These are phyloP conservation scores for Sebastes iracundus DNA, from an alignment of 2,797 vertebrate species.

Conservation along the genomic window DNA sequence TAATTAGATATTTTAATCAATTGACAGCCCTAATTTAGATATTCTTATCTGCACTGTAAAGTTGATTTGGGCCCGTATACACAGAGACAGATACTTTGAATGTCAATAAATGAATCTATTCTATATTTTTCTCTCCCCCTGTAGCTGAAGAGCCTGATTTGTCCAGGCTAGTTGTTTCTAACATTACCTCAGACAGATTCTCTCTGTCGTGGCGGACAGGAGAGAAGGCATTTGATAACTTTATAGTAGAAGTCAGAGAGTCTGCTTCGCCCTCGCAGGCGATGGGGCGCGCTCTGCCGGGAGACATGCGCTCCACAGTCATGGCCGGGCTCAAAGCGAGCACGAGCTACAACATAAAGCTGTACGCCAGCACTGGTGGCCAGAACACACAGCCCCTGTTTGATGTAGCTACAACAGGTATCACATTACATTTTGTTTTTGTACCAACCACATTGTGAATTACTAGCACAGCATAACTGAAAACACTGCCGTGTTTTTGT, in stretches of 20 bases:
- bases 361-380: conserved; percentile 83
- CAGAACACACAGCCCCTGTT: conserved; percentile 81
- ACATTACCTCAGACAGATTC: conserved; percentile 88
- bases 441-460: conserved; percentile 2
- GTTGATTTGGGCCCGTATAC: neutral
- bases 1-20: no score
- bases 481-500: conserved; percentile 62
- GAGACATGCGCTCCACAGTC: conserved; percentile 72
- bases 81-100: conserved; percentile 15
- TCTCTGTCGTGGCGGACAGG: conserved; percentile 85
- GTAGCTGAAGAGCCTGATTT: conserved; percentile 88
- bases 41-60: conserved; percentile 2
- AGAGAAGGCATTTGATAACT: conserved; percentile 87
- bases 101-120: conserved; percentile 53
- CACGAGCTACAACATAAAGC: conserved; percentile 86
- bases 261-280: conserved; percentile 86
- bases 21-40: neutral
- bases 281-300: conserved; percentile 80
- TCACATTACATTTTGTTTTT: conserved; percentile 20
- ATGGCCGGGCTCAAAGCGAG: conserved; percentile 85
- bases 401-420: conserved; percentile 88
- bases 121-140: conserved; percentile 60
- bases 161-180: conserved; percentile 88
- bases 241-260: conserved; percentile 90
- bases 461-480: conserved; percentile 41